Evolutionary conservation across 2,113 vertebrate species (phyloP).

Genomic region (Oryzias woworae): DNA sequence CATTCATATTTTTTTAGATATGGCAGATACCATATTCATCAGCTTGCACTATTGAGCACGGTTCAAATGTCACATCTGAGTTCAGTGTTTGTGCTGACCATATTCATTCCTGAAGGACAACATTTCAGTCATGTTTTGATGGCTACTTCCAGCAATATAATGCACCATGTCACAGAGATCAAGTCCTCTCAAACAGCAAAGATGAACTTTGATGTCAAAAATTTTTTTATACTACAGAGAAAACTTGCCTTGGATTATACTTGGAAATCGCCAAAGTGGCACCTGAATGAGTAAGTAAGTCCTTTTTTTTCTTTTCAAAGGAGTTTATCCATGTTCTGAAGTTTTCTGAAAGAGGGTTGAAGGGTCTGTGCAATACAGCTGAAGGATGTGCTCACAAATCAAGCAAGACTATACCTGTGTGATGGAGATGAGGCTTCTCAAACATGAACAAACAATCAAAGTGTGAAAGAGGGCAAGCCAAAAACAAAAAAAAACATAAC

Average conservation of each 20-base stretch:
- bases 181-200: slow-evolving; percentile 17
- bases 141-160: no score
- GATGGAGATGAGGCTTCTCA: slow-evolving; percentile 56
- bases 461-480: slow-evolving; percentile 42
- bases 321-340: slow-evolving; percentile 54
- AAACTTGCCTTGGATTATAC: slow-evolving; percentile 59
- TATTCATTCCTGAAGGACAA: no score
- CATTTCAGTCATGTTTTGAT: no score
- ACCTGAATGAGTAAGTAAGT: slow-evolving; percentile 46
- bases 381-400: slow-evolving; percentile 57
- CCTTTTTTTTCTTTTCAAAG: slow-evolving; percentile 53
- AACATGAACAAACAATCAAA: slow-evolving; percentile 41
- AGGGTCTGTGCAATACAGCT: slow-evolving; percentile 23
- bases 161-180: not conserved
- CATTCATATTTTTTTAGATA: no score
- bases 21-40: no score
- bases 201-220: slow-evolving; percentile 47
- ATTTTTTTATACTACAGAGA: slow-evolving; percentile 58
- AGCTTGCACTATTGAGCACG: no score
- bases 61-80: no score
- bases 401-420: slow-evolving; percentile 54
- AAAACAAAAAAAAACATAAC: slow-evolving; percentile 26
- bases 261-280: slow-evolving; percentile 69
- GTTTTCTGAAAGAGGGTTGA: slow-evolving; percentile 44
- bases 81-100: no score